Evolutionary conservation across 30 jellyfish, hydroid and myxozoan genomes (phyloP), one percentile per base, ranked within the genome.

Genomic region (Chrysaora quinquecirrha): DNA sequence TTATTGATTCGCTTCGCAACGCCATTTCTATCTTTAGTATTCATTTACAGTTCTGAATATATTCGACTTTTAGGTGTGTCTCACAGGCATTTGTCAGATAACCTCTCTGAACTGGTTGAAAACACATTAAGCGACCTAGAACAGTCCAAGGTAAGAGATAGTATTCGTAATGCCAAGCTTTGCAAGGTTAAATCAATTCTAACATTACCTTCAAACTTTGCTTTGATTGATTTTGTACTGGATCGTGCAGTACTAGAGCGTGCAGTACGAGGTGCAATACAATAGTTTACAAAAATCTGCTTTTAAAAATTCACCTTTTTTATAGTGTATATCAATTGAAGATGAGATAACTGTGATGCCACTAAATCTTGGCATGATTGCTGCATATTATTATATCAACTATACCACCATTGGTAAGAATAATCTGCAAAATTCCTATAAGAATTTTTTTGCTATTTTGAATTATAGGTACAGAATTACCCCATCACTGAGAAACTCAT

Each of bases 311-410:
- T 54, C 20, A 6, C 23, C 61, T n/a, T 35, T 7, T 10, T 47
- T 31, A 0, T 56, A 93, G 99, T 95, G 99, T 63, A 96, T 89
- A 31, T 86, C 97, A 28, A 90, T 90, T 48, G 99, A 95, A 75
- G 99, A 95, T 67, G 99, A 95, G 34, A 90, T 90, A 93, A 89
- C 83, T 34, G 96, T 85, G 11, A 48, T 95, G 30, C 98, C 99
- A 35, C 73, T 95, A 67, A 95, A 95, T 80, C 97, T 90, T 68
- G 99, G 98, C 47, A 95, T 95, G 99, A 95, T 95, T 43, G 99
- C 99, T 14, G 98, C 98, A 0, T 95, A 95, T 74, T 95, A 95
- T 38, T 95, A 95, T 91, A 95, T 95, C 86, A 95, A 95, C 86
- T 95, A 95, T 62, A 86, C 98, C 7, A 95, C 99, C 1, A 95